These are phyloP conservation scores for Alexandromys fortis DNA, from an alignment of 2,113 vertebrate genomes.

Conservation along the genomic window DNA sequence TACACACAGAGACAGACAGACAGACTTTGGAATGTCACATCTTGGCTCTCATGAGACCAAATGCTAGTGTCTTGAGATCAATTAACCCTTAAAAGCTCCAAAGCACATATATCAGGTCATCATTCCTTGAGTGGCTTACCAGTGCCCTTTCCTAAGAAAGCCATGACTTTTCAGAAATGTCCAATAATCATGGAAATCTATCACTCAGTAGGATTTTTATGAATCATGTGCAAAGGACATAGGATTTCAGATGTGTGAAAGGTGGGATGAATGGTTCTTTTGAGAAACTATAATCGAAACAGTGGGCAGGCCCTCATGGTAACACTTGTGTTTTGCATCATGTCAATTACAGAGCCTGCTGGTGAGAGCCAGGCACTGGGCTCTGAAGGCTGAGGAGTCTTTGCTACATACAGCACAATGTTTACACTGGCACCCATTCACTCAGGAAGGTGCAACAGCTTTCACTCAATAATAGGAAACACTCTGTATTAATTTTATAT, in stretches of 20 bases:
- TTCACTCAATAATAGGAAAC: not conserved
- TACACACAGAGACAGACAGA: too few relatives aligned
- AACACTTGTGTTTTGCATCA: too few relatives aligned
- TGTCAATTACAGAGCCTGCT: not conserved
- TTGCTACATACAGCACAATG: too few relatives aligned
- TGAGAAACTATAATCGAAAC: not conserved
- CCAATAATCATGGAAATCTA: not conserved
- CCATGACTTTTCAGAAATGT: conserved; percentile 4
- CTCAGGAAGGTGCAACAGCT: not conserved
- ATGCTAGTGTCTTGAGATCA: not conserved
- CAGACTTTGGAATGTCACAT: not conserved
- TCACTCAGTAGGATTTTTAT: not conserved
- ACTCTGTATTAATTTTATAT: not conserved
- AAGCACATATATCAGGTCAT: not conserved
- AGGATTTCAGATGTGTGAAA: not conserved
- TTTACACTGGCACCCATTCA: not conserved
- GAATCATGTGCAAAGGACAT: not conserved
- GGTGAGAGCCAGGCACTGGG: not conserved
- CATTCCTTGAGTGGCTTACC: not conserved
- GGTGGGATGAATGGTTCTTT: not conserved
- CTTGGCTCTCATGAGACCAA: not conserved
- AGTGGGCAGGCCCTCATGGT: not conserved
- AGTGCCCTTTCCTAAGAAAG: not conserved
- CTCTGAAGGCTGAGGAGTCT: not conserved
- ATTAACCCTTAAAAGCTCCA: not conserved